Base-by-base conservation (phyloP, 2,888 invertebrate genomes). In the Myopa testacea region DNA sequence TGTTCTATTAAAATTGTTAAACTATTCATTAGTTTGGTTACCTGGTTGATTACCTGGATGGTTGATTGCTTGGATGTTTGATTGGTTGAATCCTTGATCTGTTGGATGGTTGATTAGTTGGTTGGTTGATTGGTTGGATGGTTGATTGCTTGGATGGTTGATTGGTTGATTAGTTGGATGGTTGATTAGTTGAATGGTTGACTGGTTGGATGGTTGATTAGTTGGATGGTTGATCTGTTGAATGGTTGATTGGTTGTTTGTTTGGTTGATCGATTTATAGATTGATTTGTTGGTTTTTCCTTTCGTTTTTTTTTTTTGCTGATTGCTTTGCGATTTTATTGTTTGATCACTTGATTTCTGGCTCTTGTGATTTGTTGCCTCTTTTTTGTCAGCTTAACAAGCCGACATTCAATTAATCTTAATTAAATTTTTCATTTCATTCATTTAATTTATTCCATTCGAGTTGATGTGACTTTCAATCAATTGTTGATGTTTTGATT, bases 351-450 rank as follows among this genome's bases (percentile, higher is more conserved):
- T 45, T 45, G 10, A 26, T 26, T 26, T n/a, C n/a, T 16, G 1
- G 58, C 14, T 10, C 58, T 58, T 58, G n/a, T 60, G 60, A 38
- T 72, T 37, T 70, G 34, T 70, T 50, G 19, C 50, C 14, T 10
- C 10, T 38, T 58, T 71, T 34, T 58, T 71, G 38, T n/a, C 14
- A 34, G 52, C n/a, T 26, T 58, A 72, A 16, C 71, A 58, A 58
- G 58, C 60, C n/a, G 45, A 60, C 19, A 26, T 63, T 73, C 45
- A 63, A 73, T 73, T 73, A 63, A 73, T 62, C 63, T 63, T 62
- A 65, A 74, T 63, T 74, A 45, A 14, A 62, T 62, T 38, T 62
- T 62, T 62, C 19, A 26, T 26, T 26, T 8, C 7, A 26, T 26
- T 8, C 1, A 26, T 58, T 58, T n/a, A 58, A 58, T 58, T 10